phyloP scores from a whole-genome alignment of 1,140 invertebrate genomes.

The Rhynchophorus ferrugineus region DNA sequence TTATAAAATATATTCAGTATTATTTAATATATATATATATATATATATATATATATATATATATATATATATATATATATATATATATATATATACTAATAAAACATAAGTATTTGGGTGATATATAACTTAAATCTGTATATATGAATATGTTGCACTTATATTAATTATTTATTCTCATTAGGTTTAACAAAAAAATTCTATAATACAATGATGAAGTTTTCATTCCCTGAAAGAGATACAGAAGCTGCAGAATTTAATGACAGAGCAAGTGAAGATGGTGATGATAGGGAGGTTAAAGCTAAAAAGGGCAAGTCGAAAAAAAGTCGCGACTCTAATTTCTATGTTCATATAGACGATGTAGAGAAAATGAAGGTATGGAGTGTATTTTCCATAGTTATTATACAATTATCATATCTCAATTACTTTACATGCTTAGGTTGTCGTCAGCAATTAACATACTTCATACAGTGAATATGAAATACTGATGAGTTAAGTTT shows the following conservation, averaged over 20 bases:
- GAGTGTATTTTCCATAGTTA: too few relatives aligned
- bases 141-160: not conserved
- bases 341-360: conserved; percentile 87
- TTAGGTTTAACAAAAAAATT: conserved; percentile 90
- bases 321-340: conserved; percentile 71
- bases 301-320: conserved; percentile 43
- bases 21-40: conserved; percentile 3
- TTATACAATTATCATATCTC: too few relatives aligned
- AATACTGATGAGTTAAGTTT: too few relatives aligned
- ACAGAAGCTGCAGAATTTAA: conserved; percentile 72
- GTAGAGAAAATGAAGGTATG: conserved; percentile 94
- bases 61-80: not conserved
- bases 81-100: not conserved
- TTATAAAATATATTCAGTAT: too few relatives aligned
- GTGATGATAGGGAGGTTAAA: conserved; percentile 42
- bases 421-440: too few relatives aligned
- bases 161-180: too few relatives aligned
- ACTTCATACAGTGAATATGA: not conserved
- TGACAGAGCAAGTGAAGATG: conserved; percentile 51
- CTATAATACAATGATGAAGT: conserved; percentile 95
- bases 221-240: conserved; percentile 97
- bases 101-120: not conserved
- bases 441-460: not conserved
- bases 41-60: not conserved
- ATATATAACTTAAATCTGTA: conserved; percentile 8